Evolutionary conservation across 2,797 vertebrate species (phyloP), one percentile per base, ranked within the genome.

Genomic region (Artibeus lituratus): DNA sequence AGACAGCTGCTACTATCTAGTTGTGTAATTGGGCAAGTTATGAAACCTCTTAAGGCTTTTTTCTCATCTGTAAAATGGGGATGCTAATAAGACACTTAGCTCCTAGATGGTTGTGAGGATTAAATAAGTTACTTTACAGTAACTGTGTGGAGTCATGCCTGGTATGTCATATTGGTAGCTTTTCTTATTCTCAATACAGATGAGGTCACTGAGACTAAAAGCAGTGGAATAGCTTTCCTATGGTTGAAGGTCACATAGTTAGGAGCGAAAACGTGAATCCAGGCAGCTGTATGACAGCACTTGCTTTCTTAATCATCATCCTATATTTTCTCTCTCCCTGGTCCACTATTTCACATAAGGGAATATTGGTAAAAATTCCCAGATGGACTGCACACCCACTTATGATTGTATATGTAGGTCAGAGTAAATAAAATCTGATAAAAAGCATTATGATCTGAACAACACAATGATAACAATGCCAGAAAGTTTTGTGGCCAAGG

Each of bases 341-440:
- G 26, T 10, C 74, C 88, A 49, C 32, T 86, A 2, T 82, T 92
- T 51, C 57, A 51, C 35, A 12, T 42, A 37, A 39, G 19, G 69
- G 32, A 80, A 65, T 55, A 12, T 19, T 69, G n/a, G 81, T 72
- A n/a, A 82, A 84, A 90, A 55, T 29, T 16, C 18, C 51, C 73
- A 18, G 37, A 47, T 84, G 59, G 93, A 69, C 24, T n/a, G 10
- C 26, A 37, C 49, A 37, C 37, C 14, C 53, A 90, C 55, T 69
- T 78, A n/a, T 0, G 0, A 96, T 9, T 77, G 2, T 24, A 55
- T 86, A 47, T 32, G 32, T 74, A 90, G n/a, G 7, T 35, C 21
- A 39, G 15, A 69, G 82, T 87, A 78, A 70, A 93, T 21, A 44
- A 90, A 94, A 97, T 82, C 26, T 55, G 44, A 65, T 73, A 65